These are phyloP conservation scores for Torymus auratus DNA, from an alignment of 2,888 invertebrate species.

Conservation along the genomic window DNA sequence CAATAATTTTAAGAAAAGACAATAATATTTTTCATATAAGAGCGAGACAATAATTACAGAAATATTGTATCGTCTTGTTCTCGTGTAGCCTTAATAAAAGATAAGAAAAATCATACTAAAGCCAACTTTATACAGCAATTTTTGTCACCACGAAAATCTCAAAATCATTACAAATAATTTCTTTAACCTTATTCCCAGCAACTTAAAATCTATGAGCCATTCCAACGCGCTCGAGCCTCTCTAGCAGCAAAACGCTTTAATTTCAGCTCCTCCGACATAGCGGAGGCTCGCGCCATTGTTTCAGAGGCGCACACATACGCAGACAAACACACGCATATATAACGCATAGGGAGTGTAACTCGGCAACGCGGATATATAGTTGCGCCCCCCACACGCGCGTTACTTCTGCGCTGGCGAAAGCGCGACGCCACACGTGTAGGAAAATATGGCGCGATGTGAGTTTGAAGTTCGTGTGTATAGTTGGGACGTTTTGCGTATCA, in stretches of 20 bases:
- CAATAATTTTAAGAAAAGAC: no score
- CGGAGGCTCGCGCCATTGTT: conserved; percentile 71
- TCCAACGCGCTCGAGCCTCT: no score
- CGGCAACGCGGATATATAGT: conserved; percentile 14
- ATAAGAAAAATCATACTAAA: no score
- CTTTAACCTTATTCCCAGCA: no score
- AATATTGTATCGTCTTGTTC: no score
- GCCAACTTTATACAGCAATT: no score
- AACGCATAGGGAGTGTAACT: conserved; percentile 56
- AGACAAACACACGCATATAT: conserved; percentile 41
- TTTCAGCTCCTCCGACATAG: conserved; percentile 59
- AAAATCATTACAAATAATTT: background rate
- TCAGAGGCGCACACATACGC: conserved; percentile 63
- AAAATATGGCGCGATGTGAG: conserved; percentile 6
- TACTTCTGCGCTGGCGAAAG: conserved; percentile 21
- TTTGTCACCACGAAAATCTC: background rate
- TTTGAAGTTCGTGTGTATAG: background rate
- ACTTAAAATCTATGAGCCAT: no score
- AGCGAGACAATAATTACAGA: no score
- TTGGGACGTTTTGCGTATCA: no score
- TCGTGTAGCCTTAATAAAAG: no score
- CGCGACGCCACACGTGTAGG: background rate
- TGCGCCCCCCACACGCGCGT: conserved; percentile 8
- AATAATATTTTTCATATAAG: no score
- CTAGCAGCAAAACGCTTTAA: conserved; percentile 45